Percentiles rank a stretch among this genome's conserved stretches.
phyloP scores from a whole-genome alignment of 2,888 invertebrate genomes.

The Sinohyriopsis cumingii region DNA sequence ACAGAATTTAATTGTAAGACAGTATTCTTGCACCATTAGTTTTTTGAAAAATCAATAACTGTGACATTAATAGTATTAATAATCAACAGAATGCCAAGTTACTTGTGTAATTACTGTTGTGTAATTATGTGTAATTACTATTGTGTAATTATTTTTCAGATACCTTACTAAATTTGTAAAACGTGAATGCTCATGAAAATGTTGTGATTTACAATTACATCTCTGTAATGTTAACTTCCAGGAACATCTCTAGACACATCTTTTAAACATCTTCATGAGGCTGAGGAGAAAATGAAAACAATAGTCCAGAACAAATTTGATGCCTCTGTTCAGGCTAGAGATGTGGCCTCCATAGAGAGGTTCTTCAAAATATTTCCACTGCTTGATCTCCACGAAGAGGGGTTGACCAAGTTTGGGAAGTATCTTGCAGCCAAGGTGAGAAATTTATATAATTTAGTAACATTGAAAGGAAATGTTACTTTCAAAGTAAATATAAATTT shows the following conservation, averaged over 20 bases:
- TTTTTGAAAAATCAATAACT: no score
- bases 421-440: slow-evolving; percentile 86
- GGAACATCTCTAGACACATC: slow-evolving; percentile 82
- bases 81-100: no score
- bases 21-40: no score
- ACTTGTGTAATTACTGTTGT: no score
- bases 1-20: no score
- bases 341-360: slow-evolving; percentile 91
- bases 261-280: slow-evolving; percentile 82
- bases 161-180: no score
- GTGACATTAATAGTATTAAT: no score
- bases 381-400: slow-evolving; percentile 91
- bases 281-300: slow-evolving; percentile 80
- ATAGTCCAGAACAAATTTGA: slow-evolving; percentile 88
- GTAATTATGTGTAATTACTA: no score
- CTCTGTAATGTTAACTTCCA: slow-evolving; percentile 33
- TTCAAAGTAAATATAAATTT: not conserved
- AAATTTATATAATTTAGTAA: not conserved
- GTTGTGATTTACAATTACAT: no score
- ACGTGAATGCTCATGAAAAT: not conserved
- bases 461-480: not conserved
- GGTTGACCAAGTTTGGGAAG: slow-evolving; percentile 88
- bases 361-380: slow-evolving; percentile 98
- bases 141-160: no score
- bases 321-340: slow-evolving; percentile 86